phyloP scores from a whole-genome alignment of 2,113 vertebrate genomes.

The Ochotona curzoniae region DNA sequence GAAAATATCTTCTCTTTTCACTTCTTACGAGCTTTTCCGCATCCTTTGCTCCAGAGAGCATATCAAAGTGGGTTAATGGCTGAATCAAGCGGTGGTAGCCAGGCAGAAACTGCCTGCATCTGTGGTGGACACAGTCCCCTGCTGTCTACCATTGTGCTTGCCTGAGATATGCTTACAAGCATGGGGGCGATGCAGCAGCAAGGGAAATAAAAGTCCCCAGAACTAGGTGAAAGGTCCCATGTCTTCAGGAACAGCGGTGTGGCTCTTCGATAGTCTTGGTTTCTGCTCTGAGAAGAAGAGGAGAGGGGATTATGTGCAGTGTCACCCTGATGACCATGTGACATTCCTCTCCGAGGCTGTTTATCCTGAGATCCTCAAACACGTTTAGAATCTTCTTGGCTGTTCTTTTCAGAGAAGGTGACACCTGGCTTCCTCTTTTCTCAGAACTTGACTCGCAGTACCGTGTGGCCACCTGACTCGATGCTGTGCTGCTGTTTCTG shows the following conservation, averaged over 20 bases:
- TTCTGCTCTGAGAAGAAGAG: constrained; percentile 60
- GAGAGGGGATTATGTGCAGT: neutral
- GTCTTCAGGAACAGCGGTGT: constrained; percentile 32
- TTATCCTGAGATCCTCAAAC: constrained; percentile 13
- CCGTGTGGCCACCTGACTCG: neutral
- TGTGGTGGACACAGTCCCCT: constrained; percentile 48
- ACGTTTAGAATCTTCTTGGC: constrained; percentile 40
- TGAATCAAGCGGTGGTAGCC: constrained; percentile 41
- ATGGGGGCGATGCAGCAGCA: constrained; percentile 70
- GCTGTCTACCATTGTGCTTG: constrained; percentile 58
- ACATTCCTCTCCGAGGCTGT: neutral
- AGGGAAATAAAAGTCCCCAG: constrained; percentile 75
- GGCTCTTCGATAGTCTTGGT: constrained; percentile 19
- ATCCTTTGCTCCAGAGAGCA: constrained; percentile 64
- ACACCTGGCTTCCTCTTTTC: constrained; percentile 46
- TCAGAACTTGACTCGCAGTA: constrained; percentile 10
- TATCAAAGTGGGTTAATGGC: constrained; percentile 75
- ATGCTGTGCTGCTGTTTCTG: constrained; percentile 24
- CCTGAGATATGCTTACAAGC: constrained; percentile 48
- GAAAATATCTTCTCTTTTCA: constrained; percentile 73
- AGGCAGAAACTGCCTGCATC: constrained; percentile 50
- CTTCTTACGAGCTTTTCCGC: constrained; percentile 70
- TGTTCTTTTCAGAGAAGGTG: constrained; percentile 43
- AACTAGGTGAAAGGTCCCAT: constrained; percentile 66
- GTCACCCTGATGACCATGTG: constrained; percentile 26